A percentile compares a stretch with the other conserved stretches of the same genome.
Conservation (phyloP, 2,888 invertebrate genomes). For the Diogma glabrata region DNA sequence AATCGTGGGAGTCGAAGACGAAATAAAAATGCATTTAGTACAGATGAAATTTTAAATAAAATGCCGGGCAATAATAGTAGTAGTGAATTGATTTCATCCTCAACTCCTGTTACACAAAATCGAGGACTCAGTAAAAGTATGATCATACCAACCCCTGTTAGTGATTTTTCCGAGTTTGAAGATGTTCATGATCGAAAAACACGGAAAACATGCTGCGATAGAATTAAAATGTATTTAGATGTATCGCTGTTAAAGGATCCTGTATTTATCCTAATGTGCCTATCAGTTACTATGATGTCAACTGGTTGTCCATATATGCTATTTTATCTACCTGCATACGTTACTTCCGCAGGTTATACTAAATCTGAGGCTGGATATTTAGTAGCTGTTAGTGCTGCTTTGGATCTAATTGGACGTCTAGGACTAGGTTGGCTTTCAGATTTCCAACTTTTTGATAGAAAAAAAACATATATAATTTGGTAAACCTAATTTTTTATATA, state of each 20-base stretch:
- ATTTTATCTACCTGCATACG: constrained; percentile 64
- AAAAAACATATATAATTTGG: constrained; percentile 61
- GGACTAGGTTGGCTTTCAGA: constrained; percentile 65
- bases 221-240: constrained; percentile 46
- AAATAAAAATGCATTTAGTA: constrained; percentile 31
- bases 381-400: constrained; percentile 60
- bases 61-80: constrained; percentile 29
- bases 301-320: constrained; percentile 66
- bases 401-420: constrained; percentile 58
- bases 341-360: constrained; percentile 47
- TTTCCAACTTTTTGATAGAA: constrained; percentile 54
- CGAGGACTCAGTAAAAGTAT: constrained; percentile 37
- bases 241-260: constrained; percentile 53
- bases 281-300: constrained; percentile 63
- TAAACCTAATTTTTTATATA: too few species aligned
- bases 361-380: constrained; percentile 48
- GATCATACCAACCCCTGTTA: constrained; percentile 37
- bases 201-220: constrained; percentile 27
- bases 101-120: constrained; percentile 24
- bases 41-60: constrained; percentile 35
- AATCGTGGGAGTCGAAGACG: constrained; percentile 35
- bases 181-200: constrained; percentile 10
- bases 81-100: constrained; percentile 6
- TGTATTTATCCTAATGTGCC: constrained; percentile 56
- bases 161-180: constrained; percentile 30